A percentile compares a stretch with the other conserved stretches of the same genome.
Evolutionary conservation across 2,888 invertebrate genomes (phyloP).

Genomic region (Agonopterix alstromeriana): DNA sequence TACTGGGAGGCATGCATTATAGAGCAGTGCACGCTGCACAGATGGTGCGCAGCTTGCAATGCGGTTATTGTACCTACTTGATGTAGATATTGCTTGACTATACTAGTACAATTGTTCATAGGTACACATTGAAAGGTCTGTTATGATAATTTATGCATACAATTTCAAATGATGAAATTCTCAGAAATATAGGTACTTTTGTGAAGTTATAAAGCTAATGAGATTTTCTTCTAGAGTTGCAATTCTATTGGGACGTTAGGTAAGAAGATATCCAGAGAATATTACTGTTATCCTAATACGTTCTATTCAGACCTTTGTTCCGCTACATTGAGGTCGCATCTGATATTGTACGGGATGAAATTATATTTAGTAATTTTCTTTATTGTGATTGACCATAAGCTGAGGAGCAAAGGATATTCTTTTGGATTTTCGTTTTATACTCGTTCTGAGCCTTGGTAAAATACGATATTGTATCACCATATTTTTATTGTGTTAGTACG

Average conservation of each 20-base stretch:
- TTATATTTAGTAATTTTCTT: constrained; percentile 2
- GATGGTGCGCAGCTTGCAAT: constrained; percentile 22
- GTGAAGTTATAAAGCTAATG: too few species aligned
- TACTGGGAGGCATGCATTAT: constrained; percentile 36
- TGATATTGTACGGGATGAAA: constrained; percentile 2
- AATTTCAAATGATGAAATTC: too few species aligned
- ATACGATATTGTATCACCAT: too few species aligned
- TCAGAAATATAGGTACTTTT: too few species aligned
- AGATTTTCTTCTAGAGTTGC: too few species aligned
- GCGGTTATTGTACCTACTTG: constrained; percentile 11
- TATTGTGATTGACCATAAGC: background rate
- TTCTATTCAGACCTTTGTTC: background rate
- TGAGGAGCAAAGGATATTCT: background rate
- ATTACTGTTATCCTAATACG: background rate
- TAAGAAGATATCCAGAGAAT: background rate
- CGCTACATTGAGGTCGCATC: background rate
- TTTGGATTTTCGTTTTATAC: too few species aligned
- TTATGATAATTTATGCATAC: too few species aligned
- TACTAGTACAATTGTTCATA: background rate
- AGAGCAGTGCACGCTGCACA: constrained; percentile 24
- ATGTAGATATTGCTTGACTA: constrained; percentile 4
- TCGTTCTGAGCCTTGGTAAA: too few species aligned
- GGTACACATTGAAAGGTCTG: too few species aligned
- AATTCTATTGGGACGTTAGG: too few species aligned
- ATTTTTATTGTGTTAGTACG: too few species aligned